These are phyloP conservation scores for Pogona vitticeps DNA, from an alignment of 2,113 vertebrate species.

Conservation along the genomic window DNA sequence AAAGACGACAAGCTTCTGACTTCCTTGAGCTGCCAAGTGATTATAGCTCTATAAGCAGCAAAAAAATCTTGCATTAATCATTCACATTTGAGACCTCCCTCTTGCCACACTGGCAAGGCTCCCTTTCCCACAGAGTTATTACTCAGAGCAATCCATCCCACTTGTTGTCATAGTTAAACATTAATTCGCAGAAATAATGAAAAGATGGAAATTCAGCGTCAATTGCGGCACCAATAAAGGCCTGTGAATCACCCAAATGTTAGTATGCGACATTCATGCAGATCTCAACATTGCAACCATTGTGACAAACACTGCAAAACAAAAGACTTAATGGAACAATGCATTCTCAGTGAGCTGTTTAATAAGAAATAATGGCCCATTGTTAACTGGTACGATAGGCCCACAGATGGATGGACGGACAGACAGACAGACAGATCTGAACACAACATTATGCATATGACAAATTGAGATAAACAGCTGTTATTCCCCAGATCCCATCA, in stretches of 20 bases:
- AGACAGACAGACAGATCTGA: neutral
- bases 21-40: neutral
- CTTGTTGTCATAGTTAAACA: neutral
- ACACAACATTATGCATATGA: neutral
- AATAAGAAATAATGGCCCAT: neutral
- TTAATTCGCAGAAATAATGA: slow-evolving; percentile 12
- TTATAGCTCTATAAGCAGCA: neutral
- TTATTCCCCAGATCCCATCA: neutral
- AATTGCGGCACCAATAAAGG: neutral
- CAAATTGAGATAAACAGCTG: slow-evolving; percentile 10
- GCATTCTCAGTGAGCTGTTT: neutral
- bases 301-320: neutral
- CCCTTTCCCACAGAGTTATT: neutral
- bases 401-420: too few species aligned
- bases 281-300: neutral
- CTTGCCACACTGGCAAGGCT: neutral
- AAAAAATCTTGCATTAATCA: slow-evolving; percentile 12
- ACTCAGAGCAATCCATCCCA: neutral
- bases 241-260: neutral
- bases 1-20: neutral
- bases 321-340: neutral
- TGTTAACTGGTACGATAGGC: too few species aligned
- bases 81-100: neutral
- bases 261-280: slow-evolving; percentile 23
- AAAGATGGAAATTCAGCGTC: slow-evolving; percentile 9